phyloP scores from a whole-genome alignment of 2,888 invertebrate species.

The Lymantria dispar region DNA sequence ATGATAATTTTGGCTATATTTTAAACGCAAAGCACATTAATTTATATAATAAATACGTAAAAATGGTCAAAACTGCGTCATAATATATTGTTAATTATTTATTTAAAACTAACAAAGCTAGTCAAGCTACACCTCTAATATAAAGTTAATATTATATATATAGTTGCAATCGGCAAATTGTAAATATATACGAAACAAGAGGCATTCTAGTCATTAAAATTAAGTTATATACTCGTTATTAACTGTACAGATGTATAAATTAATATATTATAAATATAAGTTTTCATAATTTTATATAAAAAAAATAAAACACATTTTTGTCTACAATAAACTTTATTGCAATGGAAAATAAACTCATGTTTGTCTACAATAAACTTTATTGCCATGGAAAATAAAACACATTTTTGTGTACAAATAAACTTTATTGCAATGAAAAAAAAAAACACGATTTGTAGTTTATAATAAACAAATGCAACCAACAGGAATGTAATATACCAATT shows the following conservation, averaged over 20 bases:
- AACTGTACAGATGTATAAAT: conserved; percentile 31
- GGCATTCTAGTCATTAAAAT: conserved; percentile 72
- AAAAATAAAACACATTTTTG: conserved; percentile 41
- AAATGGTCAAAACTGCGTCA: not conserved
- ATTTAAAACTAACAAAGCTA: conserved; percentile 51
- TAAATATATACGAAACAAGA: conserved; percentile 41
- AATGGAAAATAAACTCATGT: conserved; percentile 48
- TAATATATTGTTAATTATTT: conserved; percentile 5
- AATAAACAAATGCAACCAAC: conserved; percentile 51
- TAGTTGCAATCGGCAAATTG: conserved; percentile 21
- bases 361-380: conserved; percentile 44
- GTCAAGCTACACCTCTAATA: conserved; percentile 63
- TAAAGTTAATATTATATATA: conserved; percentile 15
- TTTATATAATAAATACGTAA: no score
- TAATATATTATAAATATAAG: conserved; percentile 20
- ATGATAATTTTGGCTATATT: no score
- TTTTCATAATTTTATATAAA: conserved; percentile 45
- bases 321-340: conserved; percentile 65
- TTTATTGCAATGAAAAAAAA: conserved; percentile 61
- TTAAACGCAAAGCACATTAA: no score
- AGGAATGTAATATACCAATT: conserved; percentile 73
- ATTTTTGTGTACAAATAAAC: conserved; percentile 57
- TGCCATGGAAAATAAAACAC: conserved; percentile 29
- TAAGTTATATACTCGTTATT: conserved; percentile 57
- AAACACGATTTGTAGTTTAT: conserved; percentile 49